Percentiles rank a stretch among this genome's conserved stretches.
phyloP scores from a whole-genome alignment of 2,888 invertebrate species.

The Campoplex nolae region DNA sequence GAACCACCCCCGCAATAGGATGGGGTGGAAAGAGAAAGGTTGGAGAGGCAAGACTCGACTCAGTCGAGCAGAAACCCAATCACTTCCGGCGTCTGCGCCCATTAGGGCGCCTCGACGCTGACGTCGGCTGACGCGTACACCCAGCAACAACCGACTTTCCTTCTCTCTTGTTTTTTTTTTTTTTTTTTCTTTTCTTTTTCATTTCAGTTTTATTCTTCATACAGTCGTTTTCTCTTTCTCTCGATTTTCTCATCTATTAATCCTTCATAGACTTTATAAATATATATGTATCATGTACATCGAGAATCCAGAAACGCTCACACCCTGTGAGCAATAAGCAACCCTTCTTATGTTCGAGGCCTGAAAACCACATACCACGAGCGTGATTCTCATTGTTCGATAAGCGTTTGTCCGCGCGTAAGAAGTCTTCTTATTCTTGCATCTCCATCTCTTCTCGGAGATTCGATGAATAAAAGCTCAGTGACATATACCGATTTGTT shows the following conservation, averaged over 20 bases:
- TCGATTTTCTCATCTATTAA: conserved; percentile 65
- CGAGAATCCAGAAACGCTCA: conserved; percentile 20
- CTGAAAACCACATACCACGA: conserved; percentile 78
- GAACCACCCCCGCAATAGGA: conserved; percentile 80
- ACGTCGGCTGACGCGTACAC: conserved; percentile 84
- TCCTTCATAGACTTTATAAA: conserved; percentile 29
- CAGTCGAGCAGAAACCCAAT: conserved; percentile 87
- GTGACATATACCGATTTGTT: conserved; percentile 73
- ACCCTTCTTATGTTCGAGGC: conserved; percentile 58
- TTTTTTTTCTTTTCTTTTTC: conserved; percentile 59
- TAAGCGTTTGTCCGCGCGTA: conserved; percentile 78
- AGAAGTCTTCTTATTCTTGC: conserved; percentile 70
- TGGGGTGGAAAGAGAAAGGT: conserved; percentile 68
- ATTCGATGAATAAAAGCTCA: conserved; percentile 70
- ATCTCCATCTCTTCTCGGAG: conserved; percentile 69
- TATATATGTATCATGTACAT: not conserved
- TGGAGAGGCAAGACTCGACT: conserved; percentile 79
- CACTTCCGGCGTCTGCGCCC: conserved; percentile 87
- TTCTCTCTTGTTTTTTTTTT: conserved; percentile 62
- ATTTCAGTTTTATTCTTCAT: conserved; percentile 58
- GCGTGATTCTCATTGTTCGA: conserved; percentile 83
- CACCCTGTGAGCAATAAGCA: conserved; percentile 28
- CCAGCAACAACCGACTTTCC: conserved; percentile 61
- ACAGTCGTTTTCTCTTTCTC: conserved; percentile 48
- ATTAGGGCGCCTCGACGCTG: conserved; percentile 86